Conservation (phyloP, 2,888 invertebrate species). For the Noctua janthina region DNA sequence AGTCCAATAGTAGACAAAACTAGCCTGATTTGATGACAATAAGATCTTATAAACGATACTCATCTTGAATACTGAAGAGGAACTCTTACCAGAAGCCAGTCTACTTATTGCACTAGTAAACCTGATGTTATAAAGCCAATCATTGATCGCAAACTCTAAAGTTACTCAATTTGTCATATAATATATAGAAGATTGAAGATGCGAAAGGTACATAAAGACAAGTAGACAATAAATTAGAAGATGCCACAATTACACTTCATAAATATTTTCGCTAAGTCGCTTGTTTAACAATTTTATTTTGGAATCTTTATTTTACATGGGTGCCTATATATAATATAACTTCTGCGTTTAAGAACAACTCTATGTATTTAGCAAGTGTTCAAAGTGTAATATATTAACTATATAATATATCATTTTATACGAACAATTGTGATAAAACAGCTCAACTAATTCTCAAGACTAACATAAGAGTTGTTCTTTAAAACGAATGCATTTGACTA, state of each 20-base stretch:
- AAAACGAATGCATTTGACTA: slow-evolving; percentile 66
- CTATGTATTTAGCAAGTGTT: slow-evolving; percentile 62
- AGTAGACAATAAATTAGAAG: slow-evolving; percentile 55
- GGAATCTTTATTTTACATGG: slow-evolving; percentile 72
- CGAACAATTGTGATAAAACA: slow-evolving; percentile 52
- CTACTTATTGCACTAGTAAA: slow-evolving; percentile 36
- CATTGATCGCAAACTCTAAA: slow-evolving; percentile 17
- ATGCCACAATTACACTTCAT: slow-evolving; percentile 61
- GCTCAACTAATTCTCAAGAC: slow-evolving; percentile 52
- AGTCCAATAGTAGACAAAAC: slow-evolving; percentile 36
- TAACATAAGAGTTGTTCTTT: slow-evolving; percentile 61
- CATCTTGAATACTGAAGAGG: neutral
- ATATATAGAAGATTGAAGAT: slow-evolving; percentile 32
- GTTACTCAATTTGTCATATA: slow-evolving; percentile 15
- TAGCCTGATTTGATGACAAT: neutral
- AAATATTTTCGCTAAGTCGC: slow-evolving; percentile 72
- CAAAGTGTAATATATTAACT: slow-evolving; percentile 59
- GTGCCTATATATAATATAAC: slow-evolving; percentile 66
- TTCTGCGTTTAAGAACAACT: slow-evolving; percentile 60
- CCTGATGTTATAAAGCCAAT: slow-evolving; percentile 2
- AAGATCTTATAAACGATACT: slow-evolving; percentile 8
- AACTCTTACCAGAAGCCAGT: neutral
- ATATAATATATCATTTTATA: slow-evolving; percentile 46
- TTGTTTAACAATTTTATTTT: slow-evolving; percentile 71
- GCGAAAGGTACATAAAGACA: slow-evolving; percentile 19